phyloP scores from a whole-genome alignment of 1,140 invertebrate species.

The Batillaria attramentaria region DNA sequence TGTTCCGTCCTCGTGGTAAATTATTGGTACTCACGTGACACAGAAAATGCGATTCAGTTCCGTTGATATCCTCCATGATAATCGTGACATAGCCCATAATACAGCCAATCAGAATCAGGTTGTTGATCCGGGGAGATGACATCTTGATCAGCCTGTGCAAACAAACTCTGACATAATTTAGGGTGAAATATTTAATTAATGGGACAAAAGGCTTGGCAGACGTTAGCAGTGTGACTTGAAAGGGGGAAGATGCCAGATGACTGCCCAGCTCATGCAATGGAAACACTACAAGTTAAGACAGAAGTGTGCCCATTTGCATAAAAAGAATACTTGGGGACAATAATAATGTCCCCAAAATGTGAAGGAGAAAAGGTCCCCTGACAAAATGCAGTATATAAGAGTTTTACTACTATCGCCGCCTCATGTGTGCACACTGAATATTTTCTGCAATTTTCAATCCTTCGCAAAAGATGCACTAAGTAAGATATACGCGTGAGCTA shows the following conservation, averaged over 20 bases:
- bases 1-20: too few relatives aligned
- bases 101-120: conserved; percentile 96
- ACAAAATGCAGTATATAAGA: too few relatives aligned
- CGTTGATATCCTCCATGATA: conserved; percentile 78
- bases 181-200: background rate
- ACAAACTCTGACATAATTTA: background rate
- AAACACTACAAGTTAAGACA: background rate
- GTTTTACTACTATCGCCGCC: too few relatives aligned
- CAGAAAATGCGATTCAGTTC: background rate
- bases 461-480: too few relatives aligned
- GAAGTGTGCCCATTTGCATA: background rate
- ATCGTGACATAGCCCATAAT: conserved; percentile 96
- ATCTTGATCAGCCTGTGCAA: conserved; percentile 94
- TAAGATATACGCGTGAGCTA: too few relatives aligned
- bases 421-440: too few relatives aligned
- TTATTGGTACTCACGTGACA: conserved; percentile 38
- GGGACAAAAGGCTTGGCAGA: background rate
- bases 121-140: conserved; percentile 98
- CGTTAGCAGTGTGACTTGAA: background rate
- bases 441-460: too few relatives aligned
- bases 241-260: background rate
- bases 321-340: background rate
- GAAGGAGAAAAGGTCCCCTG: too few relatives aligned
- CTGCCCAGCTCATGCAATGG: background rate
- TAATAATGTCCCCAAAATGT: too few relatives aligned